Base-by-base conservation (phyloP, 2,113 vertebrate genomes). In the Phaethornis superciliosus region DNA sequence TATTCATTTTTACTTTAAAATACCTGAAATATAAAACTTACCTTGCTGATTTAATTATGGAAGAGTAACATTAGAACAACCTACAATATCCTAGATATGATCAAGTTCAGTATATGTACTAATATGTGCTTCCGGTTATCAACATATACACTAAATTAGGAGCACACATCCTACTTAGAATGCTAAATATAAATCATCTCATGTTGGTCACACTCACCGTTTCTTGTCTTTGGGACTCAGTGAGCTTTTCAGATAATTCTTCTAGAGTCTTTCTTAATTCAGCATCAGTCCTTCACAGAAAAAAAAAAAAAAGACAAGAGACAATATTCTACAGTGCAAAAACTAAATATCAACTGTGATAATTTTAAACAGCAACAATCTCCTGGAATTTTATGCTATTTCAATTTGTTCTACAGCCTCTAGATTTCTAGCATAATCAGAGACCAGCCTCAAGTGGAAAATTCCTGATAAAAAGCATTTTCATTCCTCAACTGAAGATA, bases 241-340 rank as follows among this genome's bases (percentile, higher is more conserved):
- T 93, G 82, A 99, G 69, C 70, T 98, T 98, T 60, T 97, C 98
- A 52, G 97, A 96, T 83, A 99, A 95, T 81, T 97, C 98, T 95
- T 98, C 98, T 95, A 99, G 97, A 65, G 97, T 98, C 91, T 93
- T 98, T 87, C 97, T 98, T 80, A 98, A 99, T 97, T 99, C 98
- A 59, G 98, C 98, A 95, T 99, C 99, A 26, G 97, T 97, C 96
- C 99, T 99, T 87, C 88, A 44, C 14, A 67, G 83, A 83, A 89
- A 96, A 81, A 92, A 40, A n/a, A n/a, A n/a, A n/a, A n/a, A n/a
- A 40, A 40, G 40, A 40, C n/a, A 44, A 64, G 11, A 89, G 14
- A 15, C 59, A 90, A 76, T 55, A 51, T 22, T 94, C 15, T 58
- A 71, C 9, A 47, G 19, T 26, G 5, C 52, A 78, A 84, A 94